Evolutionary conservation across 2,888 invertebrate species (phyloP).

Genomic region (Drosophila maculinotata): DNA sequence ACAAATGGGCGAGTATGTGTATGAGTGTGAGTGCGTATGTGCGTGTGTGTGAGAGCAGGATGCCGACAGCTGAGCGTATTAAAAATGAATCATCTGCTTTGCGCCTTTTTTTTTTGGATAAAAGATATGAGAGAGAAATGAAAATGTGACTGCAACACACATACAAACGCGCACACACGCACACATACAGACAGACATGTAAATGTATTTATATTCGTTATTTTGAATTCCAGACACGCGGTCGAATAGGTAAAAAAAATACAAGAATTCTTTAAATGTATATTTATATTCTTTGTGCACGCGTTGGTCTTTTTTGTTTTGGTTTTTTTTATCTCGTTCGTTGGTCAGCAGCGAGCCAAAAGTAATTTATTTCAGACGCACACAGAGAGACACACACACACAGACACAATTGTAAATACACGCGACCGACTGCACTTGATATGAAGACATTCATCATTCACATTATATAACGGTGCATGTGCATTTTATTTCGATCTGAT

Average conservation of each 20-base stretch:
- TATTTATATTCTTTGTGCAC: conserved; percentile 66
- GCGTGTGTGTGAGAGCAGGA: conserved; percentile 44
- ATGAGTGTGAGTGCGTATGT: background rate
- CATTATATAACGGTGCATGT: conserved; percentile 59
- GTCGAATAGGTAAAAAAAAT: conserved; percentile 34
- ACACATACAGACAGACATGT: background rate
- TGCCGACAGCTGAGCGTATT: conserved; percentile 54
- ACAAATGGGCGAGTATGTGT: conserved; percentile 59
- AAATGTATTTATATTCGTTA: conserved; percentile 38
- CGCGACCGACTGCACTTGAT: conserved; percentile 28
- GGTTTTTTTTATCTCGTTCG: conserved; percentile 55
- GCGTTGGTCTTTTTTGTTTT: conserved; percentile 71
- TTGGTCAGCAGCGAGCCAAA: conserved; percentile 48
- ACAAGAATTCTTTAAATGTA: conserved; percentile 14
- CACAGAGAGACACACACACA: conserved; percentile 16
- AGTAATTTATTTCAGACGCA: conserved; percentile 49
- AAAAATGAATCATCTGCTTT: conserved; percentile 62
- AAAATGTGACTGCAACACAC: conserved; percentile 43
- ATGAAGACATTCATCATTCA: conserved; percentile 36
- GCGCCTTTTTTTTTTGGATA: conserved; percentile 47
- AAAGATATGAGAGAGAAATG: conserved; percentile 59
- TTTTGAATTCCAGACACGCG: conserved; percentile 73
- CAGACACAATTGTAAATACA: conserved; percentile 19
- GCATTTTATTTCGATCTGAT: conserved; percentile 55
- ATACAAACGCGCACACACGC: conserved; percentile 30